Evolutionary conservation across 2,888 invertebrate species (phyloP).

Genomic region (Torymus texanus): DNA sequence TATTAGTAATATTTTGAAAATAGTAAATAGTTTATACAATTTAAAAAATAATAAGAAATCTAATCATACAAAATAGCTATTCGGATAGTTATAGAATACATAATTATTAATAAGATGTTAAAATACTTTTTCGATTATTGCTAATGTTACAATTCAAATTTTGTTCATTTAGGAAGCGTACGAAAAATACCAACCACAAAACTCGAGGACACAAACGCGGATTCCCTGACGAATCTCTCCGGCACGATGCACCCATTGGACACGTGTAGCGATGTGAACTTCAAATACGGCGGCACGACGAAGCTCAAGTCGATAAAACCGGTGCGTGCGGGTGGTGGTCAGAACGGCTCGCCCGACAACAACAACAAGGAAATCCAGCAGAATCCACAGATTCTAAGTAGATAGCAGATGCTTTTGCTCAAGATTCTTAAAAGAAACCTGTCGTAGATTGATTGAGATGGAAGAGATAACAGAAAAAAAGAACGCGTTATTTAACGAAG

Average conservation of each 20-base stretch:
- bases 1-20: no score
- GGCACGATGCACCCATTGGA: constrained; percentile 82
- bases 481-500: background rate
- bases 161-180: constrained; percentile 59
- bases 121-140: no score
- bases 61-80: no score
- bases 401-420: constrained; percentile 70
- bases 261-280: constrained; percentile 85
- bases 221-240: constrained; percentile 73
- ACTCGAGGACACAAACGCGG: constrained; percentile 74
- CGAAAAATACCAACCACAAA: constrained; percentile 74
- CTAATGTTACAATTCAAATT: background rate
- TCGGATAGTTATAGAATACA: no score
- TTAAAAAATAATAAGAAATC: no score
- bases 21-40: no score
- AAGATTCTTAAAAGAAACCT: constrained; percentile 55
- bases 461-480: background rate
- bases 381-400: constrained; percentile 68
- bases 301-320: constrained; percentile 86
- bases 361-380: constrained; percentile 66
- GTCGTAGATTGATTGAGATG: constrained; percentile 39
- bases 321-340: constrained; percentile 60
- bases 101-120: no score
- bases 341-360: constrained; percentile 63
- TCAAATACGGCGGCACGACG: constrained; percentile 87